phyloP scores from a whole-genome alignment of 2,888 invertebrate species.

The Cataglyphis altisquamis region DNA sequence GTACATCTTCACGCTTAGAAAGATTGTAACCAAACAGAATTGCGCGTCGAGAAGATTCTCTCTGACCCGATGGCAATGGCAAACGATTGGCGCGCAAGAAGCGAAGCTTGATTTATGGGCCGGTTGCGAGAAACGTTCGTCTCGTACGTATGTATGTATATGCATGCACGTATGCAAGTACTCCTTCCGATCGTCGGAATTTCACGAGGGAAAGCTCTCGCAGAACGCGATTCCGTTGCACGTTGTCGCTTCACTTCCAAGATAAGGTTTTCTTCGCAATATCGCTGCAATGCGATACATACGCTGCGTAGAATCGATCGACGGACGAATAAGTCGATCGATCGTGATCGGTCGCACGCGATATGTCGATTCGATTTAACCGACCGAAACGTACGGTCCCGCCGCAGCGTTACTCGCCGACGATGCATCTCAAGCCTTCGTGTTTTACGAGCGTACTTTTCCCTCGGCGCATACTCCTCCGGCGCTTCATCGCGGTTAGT shows the following conservation, averaged over 20 bases:
- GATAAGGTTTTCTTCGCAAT: slow-evolving; percentile 5
- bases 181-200: slow-evolving; percentile 73
- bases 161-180: slow-evolving; percentile 56
- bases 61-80: slow-evolving; percentile 80
- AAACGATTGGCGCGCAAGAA: slow-evolving; percentile 83
- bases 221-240: slow-evolving; percentile 53
- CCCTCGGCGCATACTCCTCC: not conserved
- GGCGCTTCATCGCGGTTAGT: slow-evolving; percentile 29
- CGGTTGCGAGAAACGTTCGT: slow-evolving; percentile 70
- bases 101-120: slow-evolving; percentile 83
- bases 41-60: slow-evolving; percentile 74
- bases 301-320: not conserved
- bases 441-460: slow-evolving; percentile 30
- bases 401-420: slow-evolving; percentile 31
- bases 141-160: slow-evolving; percentile 45
- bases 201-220: slow-evolving; percentile 66
- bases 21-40: slow-evolving; percentile 72
- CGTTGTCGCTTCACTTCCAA: slow-evolving; percentile 47
- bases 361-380: slow-evolving; percentile 62
- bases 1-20: slow-evolving; percentile 60
- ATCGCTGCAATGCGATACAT: slow-evolving; percentile 11
- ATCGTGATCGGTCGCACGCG: slow-evolving; percentile 56
- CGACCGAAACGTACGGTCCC: slow-evolving; percentile 52
- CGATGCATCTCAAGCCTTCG: slow-evolving; percentile 15
- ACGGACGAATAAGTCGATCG: slow-evolving; percentile 41